Conservation (phyloP, 2,888 invertebrate genomes). For the Drosophila anomelani region DNA sequence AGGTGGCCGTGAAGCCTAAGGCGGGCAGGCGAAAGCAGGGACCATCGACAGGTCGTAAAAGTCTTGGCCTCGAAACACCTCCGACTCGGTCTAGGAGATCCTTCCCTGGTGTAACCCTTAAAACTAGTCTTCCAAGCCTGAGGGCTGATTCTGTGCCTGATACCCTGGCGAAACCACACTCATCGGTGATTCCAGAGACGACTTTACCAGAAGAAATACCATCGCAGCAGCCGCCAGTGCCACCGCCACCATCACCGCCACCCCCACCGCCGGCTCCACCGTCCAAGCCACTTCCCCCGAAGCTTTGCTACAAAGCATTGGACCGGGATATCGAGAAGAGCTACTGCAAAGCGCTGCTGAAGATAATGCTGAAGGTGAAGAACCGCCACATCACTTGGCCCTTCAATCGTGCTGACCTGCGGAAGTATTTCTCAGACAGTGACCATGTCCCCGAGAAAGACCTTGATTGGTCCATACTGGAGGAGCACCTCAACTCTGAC, state of each 20-base stretch:
- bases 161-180: too few species aligned
- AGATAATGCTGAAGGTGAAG: slow-evolving; percentile 32
- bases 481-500: slow-evolving; percentile 6
- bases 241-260: not conserved
- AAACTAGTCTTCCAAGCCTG: not conserved
- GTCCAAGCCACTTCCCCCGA: not conserved
- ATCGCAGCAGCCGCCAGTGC: not conserved
- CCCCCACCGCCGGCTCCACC: not conserved
- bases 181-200: not conserved
- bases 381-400: slow-evolving; percentile 39
- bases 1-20: slow-evolving; percentile 22
- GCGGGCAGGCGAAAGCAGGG: not conserved
- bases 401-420: slow-evolving; percentile 27
- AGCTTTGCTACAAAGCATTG: slow-evolving; percentile 16
- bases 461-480: slow-evolving; percentile 35
- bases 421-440: slow-evolving; percentile 9
- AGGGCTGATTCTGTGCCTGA: not conserved
- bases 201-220: not conserved
- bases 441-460: slow-evolving; percentile 12
- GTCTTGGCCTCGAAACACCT: not conserved
- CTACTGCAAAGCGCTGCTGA: slow-evolving; percentile 38
- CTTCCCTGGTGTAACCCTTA: not conserved
- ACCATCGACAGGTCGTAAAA: too few species aligned
- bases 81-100: not conserved
- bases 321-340: slow-evolving; percentile 38